A percentile compares a stretch with the other conserved stretches of the same genome.
Evolutionary conservation across 2,888 invertebrate species (phyloP).

Genomic region (Drymonia ruficornis): DNA sequence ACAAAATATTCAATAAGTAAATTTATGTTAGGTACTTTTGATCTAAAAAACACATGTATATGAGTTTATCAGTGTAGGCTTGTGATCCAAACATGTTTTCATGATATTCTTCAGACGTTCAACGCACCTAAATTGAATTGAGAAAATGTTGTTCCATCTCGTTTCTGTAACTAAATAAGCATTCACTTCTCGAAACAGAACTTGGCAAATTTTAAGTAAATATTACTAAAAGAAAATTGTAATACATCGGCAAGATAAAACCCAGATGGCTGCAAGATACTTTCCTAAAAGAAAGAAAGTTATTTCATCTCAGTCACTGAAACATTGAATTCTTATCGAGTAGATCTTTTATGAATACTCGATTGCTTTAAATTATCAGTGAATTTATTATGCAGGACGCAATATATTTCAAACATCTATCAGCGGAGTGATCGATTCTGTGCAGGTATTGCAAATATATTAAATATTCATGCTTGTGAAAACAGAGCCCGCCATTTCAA

Average conservation of each 20-base stretch:
- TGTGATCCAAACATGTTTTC: slow-evolving; percentile 28
- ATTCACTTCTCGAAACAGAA: slow-evolving; percentile 57
- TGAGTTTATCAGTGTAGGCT: background rate
- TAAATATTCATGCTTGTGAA: slow-evolving; percentile 33
- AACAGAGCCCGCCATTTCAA: slow-evolving; percentile 23
- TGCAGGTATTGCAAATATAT: slow-evolving; percentile 31
- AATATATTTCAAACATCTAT: slow-evolving; percentile 23
- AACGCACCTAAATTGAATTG: slow-evolving; percentile 62
- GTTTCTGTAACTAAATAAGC: slow-evolving; percentile 64
- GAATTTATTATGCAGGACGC: slow-evolving; percentile 27
- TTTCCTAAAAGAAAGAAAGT: slow-evolving; percentile 52
- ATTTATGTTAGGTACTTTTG: too few relatives aligned
- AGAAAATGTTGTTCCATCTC: slow-evolving; percentile 58
- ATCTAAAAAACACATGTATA: too few relatives aligned
- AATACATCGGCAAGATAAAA: slow-evolving; percentile 56
- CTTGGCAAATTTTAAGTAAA: slow-evolving; percentile 55
- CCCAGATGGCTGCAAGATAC: slow-evolving; percentile 59
- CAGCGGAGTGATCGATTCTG: slow-evolving; percentile 24
- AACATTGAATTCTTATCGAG: slow-evolving; percentile 50
- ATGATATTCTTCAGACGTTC: slow-evolving; percentile 64
- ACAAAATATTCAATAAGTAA: too few relatives aligned
- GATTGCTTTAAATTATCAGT: slow-evolving; percentile 45
- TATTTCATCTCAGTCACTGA: slow-evolving; percentile 47
- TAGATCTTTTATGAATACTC: slow-evolving; percentile 48
- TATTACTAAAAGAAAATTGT: slow-evolving; percentile 59